Evolutionary conservation across 2,888 invertebrate genomes (phyloP).

Genomic region (Rhamnusium bicolor): DNA sequence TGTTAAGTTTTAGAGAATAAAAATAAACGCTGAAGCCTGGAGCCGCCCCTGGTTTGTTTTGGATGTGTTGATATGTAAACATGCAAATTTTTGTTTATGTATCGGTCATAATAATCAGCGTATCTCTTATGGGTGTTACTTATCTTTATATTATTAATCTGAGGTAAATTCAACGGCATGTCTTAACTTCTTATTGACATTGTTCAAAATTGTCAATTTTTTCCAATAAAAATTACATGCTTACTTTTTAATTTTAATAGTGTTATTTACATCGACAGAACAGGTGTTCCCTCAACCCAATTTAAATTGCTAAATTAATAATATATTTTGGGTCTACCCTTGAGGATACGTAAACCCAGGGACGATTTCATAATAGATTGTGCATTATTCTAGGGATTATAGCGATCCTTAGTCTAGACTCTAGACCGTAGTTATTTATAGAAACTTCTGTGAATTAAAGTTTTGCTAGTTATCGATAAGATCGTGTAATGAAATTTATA

Average conservation of each 20-base stretch:
- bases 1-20: too few relatives aligned
- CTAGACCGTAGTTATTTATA: slow-evolving; percentile 5
- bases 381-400: slow-evolving; percentile 17
- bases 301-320: slow-evolving; percentile 19
- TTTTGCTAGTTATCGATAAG: neutral
- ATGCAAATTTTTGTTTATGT: too few relatives aligned
- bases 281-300: slow-evolving; percentile 6
- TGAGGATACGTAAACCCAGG: slow-evolving; percentile 2
- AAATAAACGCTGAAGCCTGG: too few relatives aligned
- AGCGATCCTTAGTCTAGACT: neutral
- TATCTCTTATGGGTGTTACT: too few relatives aligned
- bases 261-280: slow-evolving; percentile 9
- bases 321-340: slow-evolving; percentile 17
- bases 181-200: too few relatives aligned
- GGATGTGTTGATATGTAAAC: too few relatives aligned
- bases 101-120: too few relatives aligned
- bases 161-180: too few relatives aligned
- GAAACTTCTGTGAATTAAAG: neutral
- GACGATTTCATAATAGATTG: slow-evolving; percentile 7
- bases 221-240: too few relatives aligned
- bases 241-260: slow-evolving; percentile 10
- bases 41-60: too few relatives aligned
- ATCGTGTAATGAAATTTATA: neutral
- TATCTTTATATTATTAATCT: too few relatives aligned
- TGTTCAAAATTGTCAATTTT: too few relatives aligned